Evolutionary conservation across 2,888 invertebrate species (phyloP).

Genomic region (Agriopis aurantiaria): DNA sequence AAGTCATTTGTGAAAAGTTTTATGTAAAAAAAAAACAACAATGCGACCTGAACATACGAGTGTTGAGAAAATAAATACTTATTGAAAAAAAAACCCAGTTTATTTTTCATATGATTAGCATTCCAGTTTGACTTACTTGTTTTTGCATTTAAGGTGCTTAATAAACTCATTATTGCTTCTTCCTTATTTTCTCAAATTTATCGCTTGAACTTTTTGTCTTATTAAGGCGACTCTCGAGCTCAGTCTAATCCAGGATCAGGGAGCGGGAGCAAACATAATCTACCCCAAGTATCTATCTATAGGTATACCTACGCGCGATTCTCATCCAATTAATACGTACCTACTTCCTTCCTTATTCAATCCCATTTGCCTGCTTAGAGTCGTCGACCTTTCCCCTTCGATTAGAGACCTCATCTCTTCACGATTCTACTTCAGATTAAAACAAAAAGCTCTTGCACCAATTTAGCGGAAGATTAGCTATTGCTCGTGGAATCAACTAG

Average conservation of each 20-base stretch:
- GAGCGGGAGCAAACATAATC: slow-evolving; percentile 31
- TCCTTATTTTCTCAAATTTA: slow-evolving; percentile 18
- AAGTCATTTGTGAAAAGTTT: too few species aligned
- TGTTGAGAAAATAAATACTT: too few species aligned
- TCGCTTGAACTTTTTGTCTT: slow-evolving; percentile 32
- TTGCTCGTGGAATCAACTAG: neutral
- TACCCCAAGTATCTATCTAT: slow-evolving; percentile 26
- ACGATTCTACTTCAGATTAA: slow-evolving; percentile 29
- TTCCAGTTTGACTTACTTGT: neutral
- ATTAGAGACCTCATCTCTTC: slow-evolving; percentile 32
- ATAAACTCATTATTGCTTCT: slow-evolving; percentile 5
- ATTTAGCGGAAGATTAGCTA: slow-evolving; percentile 12
- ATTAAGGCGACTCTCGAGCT: slow-evolving; percentile 26
- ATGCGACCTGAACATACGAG: too few species aligned
- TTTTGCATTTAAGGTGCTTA: neutral
- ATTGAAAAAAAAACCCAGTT: too few species aligned
- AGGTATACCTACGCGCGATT: slow-evolving; percentile 32
- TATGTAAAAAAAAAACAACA: too few species aligned
- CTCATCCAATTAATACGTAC: slow-evolving; percentile 46
- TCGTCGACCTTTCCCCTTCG: slow-evolving; percentile 40
- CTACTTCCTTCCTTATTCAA: slow-evolving; percentile 39
- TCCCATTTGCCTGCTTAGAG: slow-evolving; percentile 40
- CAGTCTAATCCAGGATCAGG: slow-evolving; percentile 33
- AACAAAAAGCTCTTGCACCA: slow-evolving; percentile 18
- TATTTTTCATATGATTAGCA: too few species aligned